Base-by-base conservation (phyloP, 1,140 invertebrate species). In the Drosophila ficusphila region DNA sequence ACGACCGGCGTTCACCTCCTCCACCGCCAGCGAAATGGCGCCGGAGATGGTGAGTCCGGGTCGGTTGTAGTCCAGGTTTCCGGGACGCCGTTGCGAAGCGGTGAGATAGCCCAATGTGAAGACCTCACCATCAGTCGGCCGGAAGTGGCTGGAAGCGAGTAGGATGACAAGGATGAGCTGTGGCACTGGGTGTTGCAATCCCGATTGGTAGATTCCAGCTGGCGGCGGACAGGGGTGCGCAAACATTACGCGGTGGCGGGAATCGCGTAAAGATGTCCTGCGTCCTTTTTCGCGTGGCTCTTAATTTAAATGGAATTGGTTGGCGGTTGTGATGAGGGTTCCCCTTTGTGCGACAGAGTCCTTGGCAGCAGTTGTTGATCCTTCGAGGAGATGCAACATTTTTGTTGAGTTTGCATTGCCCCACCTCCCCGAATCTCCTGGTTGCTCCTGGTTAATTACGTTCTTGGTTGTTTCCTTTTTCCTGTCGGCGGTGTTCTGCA, bases 11-110 rank as follows among this genome's bases (percentile, higher is more conserved):
- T 96, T 95, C 1, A 95, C 94, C 91, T 96, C 95, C 9, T 94
- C 93, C 1, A 96, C 93, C 8, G 97, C 97, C 65, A 97, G 93
- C 0, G 95, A 95, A 64, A 98, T 97, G 14, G 97, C 97, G 1
- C 97, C 97, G 60, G 95, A 96, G 18, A 91, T 91, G 41, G 89
- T 91, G 6, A 91, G 78, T 3, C 91, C 97, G 0, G 96, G 97
- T 62, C 95, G 93, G 38, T 94, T 93, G 90, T 97, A 97, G 76
- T 95, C 95, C 31, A 94, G 92, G 90, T 98, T 96, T 2, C 95
- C 95, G 6, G 94, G 94, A 34, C 93, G 92, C 36, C 96, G 91
- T 74, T 96, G 94, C 1, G 96, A 97, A 0, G 96, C 96, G 0
- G 95, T 96, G 34, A 96, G 91, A 88, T 96, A 96, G n/a, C 95